Base-by-base conservation (phyloP, 2,888 invertebrate species). In the Lucinisca nassula region DNA sequence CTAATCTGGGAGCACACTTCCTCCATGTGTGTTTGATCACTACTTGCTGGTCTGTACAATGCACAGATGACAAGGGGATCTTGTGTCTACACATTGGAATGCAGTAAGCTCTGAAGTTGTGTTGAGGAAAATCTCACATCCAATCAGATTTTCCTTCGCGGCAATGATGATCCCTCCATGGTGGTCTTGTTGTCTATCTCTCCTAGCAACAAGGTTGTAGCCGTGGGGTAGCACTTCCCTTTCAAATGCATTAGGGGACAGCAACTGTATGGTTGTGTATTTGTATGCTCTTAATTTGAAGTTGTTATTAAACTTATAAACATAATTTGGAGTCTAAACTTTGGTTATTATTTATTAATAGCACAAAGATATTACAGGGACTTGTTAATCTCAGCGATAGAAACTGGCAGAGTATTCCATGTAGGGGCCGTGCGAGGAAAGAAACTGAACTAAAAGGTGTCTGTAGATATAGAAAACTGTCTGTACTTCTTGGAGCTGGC, bases 31-130 rank as follows among this genome's bases (percentile, higher is more conserved):
- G 40, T 10, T 37, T 32, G 45, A 58, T 75, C 45, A 17, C 58
- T 82, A 24, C 55, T 75, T 49, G 75, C 32, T 75, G 82, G 82
- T 2, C 82, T 37, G 67, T 82, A 82, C 14, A 67, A 38, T 27
- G 74, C 24, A 4, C 45, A 49, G 0, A 70, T 40, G 30, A 79
- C 45, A 0, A 79, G 79, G 8, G 21, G 30, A 3, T 79, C 30
- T 37, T 70, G 38, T n/a, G 12, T 49, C 30, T n/a, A 1, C 12
- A 27, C 79, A 70, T 1, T 38, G 24, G 12, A 79, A 27, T 61
- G 78, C 67, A n/a, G 30, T 67, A 27, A 79, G 8, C 61, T 79
- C 79, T 30, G 30, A 37, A 37, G 51, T 45, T 49, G 51, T 61
- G 24, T 78, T n/a, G 21, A 30, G 32, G 30, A 30, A 21, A 14